phyloP scores from a whole-genome alignment of 2,113 vertebrate genomes.

The Ibidorhyncha struthersii region DNA sequence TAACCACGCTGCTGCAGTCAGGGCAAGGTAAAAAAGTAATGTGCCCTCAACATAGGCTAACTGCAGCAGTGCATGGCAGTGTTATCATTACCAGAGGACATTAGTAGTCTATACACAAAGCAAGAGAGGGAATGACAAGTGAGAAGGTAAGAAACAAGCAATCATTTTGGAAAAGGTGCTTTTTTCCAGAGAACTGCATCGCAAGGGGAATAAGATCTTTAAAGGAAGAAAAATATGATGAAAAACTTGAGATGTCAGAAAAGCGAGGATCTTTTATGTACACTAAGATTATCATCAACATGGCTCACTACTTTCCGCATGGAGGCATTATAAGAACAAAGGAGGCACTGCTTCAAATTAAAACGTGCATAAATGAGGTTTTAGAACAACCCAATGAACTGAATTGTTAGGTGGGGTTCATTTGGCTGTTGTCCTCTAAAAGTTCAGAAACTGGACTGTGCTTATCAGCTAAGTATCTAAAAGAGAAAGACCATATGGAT shows the following conservation, averaged over 20 bases:
- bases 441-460: neutral
- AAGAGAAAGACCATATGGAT: neutral
- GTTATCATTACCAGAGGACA: neutral
- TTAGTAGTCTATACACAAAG: neutral
- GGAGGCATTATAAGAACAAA: neutral
- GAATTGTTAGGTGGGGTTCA: neutral
- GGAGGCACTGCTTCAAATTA: neutral
- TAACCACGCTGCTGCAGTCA: neutral
- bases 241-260: neutral
- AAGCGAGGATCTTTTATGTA: neutral
- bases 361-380: neutral
- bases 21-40: neutral
- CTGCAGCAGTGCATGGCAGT: neutral
- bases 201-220: neutral
- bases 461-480: neutral
- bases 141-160: neutral
- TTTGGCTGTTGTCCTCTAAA: neutral
- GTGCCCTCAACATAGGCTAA: neutral
- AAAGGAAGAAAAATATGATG: neutral
- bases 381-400: neutral
- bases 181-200: neutral
- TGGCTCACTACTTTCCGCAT: neutral
- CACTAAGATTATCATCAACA: neutral
- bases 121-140: neutral
- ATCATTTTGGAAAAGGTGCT: no score